Evolutionary conservation across 2,888 invertebrate species (phyloP).

Genomic region (Pemphredon lugubris): DNA sequence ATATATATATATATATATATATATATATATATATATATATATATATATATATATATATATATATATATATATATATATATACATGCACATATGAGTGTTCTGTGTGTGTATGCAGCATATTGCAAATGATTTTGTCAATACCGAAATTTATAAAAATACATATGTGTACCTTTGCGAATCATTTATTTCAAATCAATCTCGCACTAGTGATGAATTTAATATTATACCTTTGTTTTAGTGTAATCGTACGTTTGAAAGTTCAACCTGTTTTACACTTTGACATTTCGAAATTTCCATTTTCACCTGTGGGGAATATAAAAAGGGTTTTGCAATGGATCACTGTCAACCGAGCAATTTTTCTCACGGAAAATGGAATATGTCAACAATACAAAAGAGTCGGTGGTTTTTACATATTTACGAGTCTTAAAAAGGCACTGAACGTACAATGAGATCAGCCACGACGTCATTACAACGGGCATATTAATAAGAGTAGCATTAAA

Average conservation of each 20-base stretch:
- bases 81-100: conserved; percentile 1
- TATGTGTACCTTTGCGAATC: conserved; percentile 58
- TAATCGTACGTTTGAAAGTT: conserved; percentile 20
- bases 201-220: too few species aligned
- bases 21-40: conserved; percentile 55
- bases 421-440: conserved; percentile 75
- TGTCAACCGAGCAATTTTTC: not conserved
- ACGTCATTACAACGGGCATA: not conserved
- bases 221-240: too few species aligned
- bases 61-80: conserved; percentile 9
- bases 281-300: too few species aligned
- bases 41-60: conserved; percentile 28
- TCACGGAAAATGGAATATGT: not conserved
- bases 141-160: conserved; percentile 77
- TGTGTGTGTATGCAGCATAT: conserved; percentile 14
- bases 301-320: not conserved
- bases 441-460: conserved; percentile 60
- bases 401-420: not conserved
- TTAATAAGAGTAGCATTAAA: not conserved
- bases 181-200: conserved; percentile 43
- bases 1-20: conserved; percentile 31
- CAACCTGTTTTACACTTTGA: not conserved
- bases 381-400: not conserved
- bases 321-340: too few species aligned
- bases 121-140: conserved; percentile 65